Evolutionary conservation across 2,888 invertebrate species (phyloP).

Genomic region (Dolichomitus sp.): DNA sequence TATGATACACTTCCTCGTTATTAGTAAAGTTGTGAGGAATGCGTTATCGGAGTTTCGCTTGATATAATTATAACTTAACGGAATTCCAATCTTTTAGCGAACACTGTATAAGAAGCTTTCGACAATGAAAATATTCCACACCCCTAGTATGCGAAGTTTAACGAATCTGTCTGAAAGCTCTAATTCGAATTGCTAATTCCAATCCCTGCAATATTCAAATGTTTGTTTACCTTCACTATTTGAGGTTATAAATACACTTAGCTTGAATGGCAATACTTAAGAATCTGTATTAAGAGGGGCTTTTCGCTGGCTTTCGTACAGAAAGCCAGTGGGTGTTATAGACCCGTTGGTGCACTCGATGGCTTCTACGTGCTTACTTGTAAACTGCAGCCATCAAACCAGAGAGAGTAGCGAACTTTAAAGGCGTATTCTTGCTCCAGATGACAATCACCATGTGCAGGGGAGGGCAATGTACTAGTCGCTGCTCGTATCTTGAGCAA

Average conservation of each 20-base stretch:
- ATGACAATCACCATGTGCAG: constrained; percentile 29
- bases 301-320: constrained; percentile 8
- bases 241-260: neutral
- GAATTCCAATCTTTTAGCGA: neutral
- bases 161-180: constrained; percentile 14
- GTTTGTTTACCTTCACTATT: too few relatives aligned
- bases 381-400: constrained; percentile 48
- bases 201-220: constrained; percentile 13
- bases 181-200: constrained; percentile 17
- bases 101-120: neutral
- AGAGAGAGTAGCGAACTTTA: constrained; percentile 20
- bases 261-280: neutral
- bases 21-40: neutral
- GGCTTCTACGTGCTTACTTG: constrained; percentile 19
- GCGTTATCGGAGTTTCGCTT: neutral
- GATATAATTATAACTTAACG: neutral
- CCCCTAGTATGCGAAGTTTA: neutral
- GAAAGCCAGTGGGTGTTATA: constrained; percentile 1
- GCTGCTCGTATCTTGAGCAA: constrained; percentile 23
- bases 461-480: neutral
- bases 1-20: too few relatives aligned
- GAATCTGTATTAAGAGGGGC: constrained; percentile 6
- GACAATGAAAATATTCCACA: neutral
- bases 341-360: constrained; percentile 18
- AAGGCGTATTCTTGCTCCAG: constrained; percentile 29